phyloP scores from a whole-genome alignment of 2,797 vertebrate species.

The Hydrolagus colliei region DNA sequence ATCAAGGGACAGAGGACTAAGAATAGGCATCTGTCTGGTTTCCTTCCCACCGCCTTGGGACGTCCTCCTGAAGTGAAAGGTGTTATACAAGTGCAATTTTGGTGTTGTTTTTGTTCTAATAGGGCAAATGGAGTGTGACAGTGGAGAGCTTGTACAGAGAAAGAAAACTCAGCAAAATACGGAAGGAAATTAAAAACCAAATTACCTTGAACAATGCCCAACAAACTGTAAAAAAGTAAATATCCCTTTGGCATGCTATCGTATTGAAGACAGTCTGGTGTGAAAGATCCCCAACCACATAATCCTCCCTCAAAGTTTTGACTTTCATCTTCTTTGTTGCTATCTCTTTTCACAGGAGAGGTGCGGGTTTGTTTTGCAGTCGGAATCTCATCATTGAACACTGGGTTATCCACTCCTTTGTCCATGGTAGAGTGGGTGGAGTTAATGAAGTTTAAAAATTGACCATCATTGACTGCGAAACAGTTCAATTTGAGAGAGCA shows the following conservation, averaged over 20 bases:
- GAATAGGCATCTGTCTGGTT: background rate
- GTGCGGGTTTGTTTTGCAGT: background rate
- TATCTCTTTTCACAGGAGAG: background rate
- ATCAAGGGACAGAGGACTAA: background rate
- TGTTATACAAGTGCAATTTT: too few relatives aligned
- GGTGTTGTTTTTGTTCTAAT: background rate
- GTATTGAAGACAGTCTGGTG: slow-evolving; percentile 45
- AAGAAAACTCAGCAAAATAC: background rate
- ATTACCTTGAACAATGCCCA: slow-evolving; percentile 62
- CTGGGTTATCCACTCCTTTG: slow-evolving; percentile 14
- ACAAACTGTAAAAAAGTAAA: slow-evolving; percentile 53
- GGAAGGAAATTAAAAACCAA: slow-evolving; percentile 3
- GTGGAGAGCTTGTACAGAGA: background rate
- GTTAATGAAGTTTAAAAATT: background rate
- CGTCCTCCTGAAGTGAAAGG: too few relatives aligned
- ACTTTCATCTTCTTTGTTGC: background rate
- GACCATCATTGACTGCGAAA: background rate
- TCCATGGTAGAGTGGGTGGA: background rate
- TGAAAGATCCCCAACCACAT: slow-evolving; percentile 50
- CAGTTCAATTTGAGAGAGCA: background rate
- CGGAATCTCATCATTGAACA: background rate
- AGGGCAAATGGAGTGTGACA: background rate
- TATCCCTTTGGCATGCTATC: slow-evolving; percentile 60
- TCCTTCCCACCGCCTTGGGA: too few relatives aligned
- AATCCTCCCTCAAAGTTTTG: slow-evolving; percentile 46